Evolutionary conservation across 2,113 vertebrate genomes (phyloP).

Genomic region (Cheirogaleus medius): DNA sequence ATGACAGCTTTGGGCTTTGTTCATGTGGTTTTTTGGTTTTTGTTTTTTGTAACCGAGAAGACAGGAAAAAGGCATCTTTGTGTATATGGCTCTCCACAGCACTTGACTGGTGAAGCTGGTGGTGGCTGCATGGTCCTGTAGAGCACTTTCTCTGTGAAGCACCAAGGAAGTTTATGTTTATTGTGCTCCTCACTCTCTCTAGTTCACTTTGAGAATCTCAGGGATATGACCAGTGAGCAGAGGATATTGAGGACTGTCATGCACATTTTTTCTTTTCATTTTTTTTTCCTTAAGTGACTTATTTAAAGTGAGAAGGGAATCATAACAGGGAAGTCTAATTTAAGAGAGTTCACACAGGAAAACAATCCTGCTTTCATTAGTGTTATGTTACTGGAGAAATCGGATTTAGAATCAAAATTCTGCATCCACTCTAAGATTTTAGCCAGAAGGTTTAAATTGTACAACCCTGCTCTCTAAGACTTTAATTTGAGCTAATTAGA

Average conservation of each 20-base stretch:
- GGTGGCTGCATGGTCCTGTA: slow-evolving; percentile 29
- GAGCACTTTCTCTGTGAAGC: slow-evolving; percentile 2
- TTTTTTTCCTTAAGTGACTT: not conserved
- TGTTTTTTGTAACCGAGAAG: slow-evolving; percentile 15
- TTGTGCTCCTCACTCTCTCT: not conserved
- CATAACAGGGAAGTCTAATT: slow-evolving; percentile 47
- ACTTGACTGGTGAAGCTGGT: not conserved
- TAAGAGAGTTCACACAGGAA: slow-evolving; percentile 47
- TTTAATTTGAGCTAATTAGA: slow-evolving; percentile 44
- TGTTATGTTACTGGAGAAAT: not conserved
- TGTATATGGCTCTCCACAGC: not conserved
- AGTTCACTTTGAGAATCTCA: not conserved
- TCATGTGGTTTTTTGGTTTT: slow-evolving; percentile 12
- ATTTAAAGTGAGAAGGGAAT: slow-evolving; percentile 60
- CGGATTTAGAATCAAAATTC: not conserved
- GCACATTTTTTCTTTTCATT: slow-evolving; percentile 49
- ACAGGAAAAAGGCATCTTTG: slow-evolving; percentile 44
- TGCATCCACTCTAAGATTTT: not conserved
- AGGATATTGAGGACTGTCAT: not conserved
- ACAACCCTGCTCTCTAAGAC: not conserved
- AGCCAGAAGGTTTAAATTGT: not conserved
- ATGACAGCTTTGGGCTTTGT: slow-evolving; percentile 52
- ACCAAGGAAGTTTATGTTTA: slow-evolving; percentile 47
- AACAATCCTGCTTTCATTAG: slow-evolving; percentile 20
- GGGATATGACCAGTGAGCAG: not conserved